Conservation (phyloP, 1,140 invertebrate species). For the Zelostemma sp. region DNA sequence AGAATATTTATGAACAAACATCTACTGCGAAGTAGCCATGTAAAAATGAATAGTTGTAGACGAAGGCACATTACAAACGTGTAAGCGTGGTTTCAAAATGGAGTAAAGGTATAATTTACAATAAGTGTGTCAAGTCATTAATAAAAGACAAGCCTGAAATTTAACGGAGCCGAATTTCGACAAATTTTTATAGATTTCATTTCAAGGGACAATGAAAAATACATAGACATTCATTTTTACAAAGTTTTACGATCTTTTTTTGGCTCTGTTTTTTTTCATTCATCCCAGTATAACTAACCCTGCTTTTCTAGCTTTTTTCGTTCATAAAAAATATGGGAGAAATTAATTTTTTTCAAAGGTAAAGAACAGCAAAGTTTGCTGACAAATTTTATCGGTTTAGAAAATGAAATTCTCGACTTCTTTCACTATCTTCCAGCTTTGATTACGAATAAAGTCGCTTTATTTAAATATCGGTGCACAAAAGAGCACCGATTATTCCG, state of each 20-base stretch:
- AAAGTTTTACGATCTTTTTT: conserved; percentile 4
- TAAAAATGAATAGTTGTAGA: conserved; percentile 51
- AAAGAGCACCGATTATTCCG: too few relatives aligned
- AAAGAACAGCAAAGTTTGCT: too few relatives aligned
- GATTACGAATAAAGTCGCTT: conserved; percentile 25
- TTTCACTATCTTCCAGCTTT: conserved; percentile 14
- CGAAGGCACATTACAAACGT: conserved; percentile 41
- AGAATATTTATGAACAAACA: conserved; percentile 45
- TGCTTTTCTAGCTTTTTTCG: background rate
- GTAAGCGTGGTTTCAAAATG: conserved; percentile 50
- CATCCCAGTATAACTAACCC: too few relatives aligned
- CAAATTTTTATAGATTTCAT: conserved; percentile 7
- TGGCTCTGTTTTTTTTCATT: conserved; percentile 1
- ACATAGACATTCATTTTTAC: conserved; percentile 22
- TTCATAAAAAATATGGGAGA: too few relatives aligned
- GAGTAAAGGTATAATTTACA: conserved; percentile 63
- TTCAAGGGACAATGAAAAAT: conserved; percentile 27
- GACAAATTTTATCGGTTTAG: too few relatives aligned
- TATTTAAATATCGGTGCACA: conserved; percentile 9
- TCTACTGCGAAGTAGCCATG: conserved; percentile 47
- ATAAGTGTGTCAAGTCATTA: conserved; percentile 40
- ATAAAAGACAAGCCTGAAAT: conserved; percentile 7
- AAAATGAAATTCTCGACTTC: conserved; percentile 13
- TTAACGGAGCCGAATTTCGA: background rate
- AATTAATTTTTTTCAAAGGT: too few relatives aligned